Evolutionary conservation across 2,797 vertebrate species (phyloP).

Genomic region (Taenioides sp.): DNA sequence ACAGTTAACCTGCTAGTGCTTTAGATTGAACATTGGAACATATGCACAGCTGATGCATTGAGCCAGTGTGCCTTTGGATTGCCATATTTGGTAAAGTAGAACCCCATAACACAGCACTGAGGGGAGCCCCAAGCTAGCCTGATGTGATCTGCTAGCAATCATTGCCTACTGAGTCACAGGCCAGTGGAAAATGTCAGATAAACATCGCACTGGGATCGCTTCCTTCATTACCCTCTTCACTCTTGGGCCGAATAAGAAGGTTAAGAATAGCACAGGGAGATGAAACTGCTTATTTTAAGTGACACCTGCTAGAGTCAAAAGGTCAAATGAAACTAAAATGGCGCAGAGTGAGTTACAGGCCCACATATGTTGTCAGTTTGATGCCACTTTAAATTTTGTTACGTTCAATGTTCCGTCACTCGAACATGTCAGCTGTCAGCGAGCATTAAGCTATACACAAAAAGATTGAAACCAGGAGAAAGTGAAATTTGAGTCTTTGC

Average conservation of each 20-base stretch:
- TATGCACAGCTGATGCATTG: slow-evolving; percentile 18
- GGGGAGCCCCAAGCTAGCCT: slow-evolving; percentile 46
- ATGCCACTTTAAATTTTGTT: slow-evolving; percentile 45
- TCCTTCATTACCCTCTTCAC: slow-evolving; percentile 38
- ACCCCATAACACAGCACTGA: slow-evolving; percentile 40
- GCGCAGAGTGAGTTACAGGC: slow-evolving; percentile 34
- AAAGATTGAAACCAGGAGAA: slow-evolving; percentile 19
- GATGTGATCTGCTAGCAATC: slow-evolving; percentile 62
- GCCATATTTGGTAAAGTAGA: slow-evolving; percentile 48
- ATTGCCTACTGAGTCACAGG: slow-evolving; percentile 61
- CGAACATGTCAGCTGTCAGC: slow-evolving; percentile 43
- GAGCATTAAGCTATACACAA: slow-evolving; percentile 29
- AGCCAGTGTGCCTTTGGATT: slow-evolving; percentile 36
- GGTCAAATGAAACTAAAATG: slow-evolving; percentile 61
- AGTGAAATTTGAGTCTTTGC: slow-evolving; percentile 33
- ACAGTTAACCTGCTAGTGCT: too few relatives aligned
- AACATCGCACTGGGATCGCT: slow-evolving; percentile 70
- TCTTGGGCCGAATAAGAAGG: slow-evolving; percentile 57
- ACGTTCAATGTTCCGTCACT: slow-evolving; percentile 40
- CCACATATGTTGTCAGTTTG: slow-evolving; percentile 32
- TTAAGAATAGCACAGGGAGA: slow-evolving; percentile 66
- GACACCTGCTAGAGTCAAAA: slow-evolving; percentile 61
- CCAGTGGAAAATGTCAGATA: slow-evolving; percentile 75
- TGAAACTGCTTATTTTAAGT: slow-evolving; percentile 69
- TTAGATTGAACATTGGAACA: slow-evolving; percentile 30